A percentile compares a stretch with the other conserved stretches of the same genome.
Evolutionary conservation across 2,113 vertebrate genomes (phyloP).

Genomic region (Mionectes macconnelli): DNA sequence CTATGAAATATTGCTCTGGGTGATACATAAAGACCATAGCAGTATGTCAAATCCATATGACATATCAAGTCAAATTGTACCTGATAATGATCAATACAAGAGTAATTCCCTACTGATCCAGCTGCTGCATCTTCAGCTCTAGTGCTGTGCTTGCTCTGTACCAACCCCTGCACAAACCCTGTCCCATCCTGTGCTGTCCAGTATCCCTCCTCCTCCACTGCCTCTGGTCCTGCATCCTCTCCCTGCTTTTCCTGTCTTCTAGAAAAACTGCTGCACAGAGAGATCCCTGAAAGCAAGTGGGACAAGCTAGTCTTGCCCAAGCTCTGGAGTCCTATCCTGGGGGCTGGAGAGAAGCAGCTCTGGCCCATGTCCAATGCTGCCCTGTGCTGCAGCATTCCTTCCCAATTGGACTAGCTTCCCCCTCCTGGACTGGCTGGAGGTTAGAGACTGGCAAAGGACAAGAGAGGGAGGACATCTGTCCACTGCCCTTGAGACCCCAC

Average conservation of each 20-base stretch:
- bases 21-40: not conserved
- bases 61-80: not conserved
- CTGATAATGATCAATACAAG: not conserved
- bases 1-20: not conserved
- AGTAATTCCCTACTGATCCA: not conserved
- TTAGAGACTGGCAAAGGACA: not conserved
- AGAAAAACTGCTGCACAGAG: not conserved
- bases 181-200: not conserved
- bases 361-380: accelerated
- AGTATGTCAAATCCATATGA: not conserved
- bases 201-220: not conserved
- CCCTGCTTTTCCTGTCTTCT: not conserved
- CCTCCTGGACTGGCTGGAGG: not conserved
- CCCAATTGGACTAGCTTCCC: not conserved
- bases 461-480: not conserved
- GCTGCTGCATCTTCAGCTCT: not conserved
- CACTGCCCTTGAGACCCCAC: not conserved
- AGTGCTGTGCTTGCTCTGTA: not conserved
- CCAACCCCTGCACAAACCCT: not conserved
- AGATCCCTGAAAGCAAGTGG: not conserved
- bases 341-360: not conserved
- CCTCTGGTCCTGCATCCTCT: not conserved
- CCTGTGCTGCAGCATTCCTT: not conserved
- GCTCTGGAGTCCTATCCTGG: not conserved
- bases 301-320: not conserved